phyloP scores from a whole-genome alignment of 2,888 invertebrate species.

The Nymphalis polychloros region DNA sequence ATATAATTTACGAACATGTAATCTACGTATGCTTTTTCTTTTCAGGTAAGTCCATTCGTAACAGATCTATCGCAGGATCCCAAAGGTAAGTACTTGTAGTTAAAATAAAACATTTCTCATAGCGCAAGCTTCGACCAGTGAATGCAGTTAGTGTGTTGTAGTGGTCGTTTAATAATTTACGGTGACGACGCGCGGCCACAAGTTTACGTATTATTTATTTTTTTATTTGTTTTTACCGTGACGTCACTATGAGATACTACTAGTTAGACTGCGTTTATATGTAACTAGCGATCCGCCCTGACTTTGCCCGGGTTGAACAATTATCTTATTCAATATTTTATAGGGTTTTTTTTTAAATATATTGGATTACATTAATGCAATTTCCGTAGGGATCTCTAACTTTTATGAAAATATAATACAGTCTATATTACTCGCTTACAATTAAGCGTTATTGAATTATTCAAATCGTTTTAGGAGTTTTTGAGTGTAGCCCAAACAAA shows the following conservation, averaged over 20 bases:
- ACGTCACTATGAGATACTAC: not conserved
- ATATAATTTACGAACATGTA: too few species aligned
- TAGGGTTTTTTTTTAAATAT: too few species aligned
- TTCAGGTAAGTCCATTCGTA: constrained; percentile 29
- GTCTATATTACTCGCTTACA: too few species aligned
- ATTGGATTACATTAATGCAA: too few species aligned
- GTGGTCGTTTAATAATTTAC: constrained; percentile 4
- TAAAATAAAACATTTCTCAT: constrained; percentile 1
- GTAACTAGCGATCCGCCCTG: too few species aligned
- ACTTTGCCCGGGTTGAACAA: too few species aligned
- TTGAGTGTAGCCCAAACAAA: too few species aligned
- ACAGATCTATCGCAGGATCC: not conserved
- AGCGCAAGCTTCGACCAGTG: constrained; percentile 13
- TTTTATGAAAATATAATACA: too few species aligned
- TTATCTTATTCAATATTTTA: too few species aligned
- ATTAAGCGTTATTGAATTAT: too few species aligned
- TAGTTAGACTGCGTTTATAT: not conserved
- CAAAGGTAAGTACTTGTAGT: constrained; percentile 14
- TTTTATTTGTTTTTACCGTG: not conserved
- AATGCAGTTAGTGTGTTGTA: constrained; percentile 8
- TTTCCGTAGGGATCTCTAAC: too few species aligned
- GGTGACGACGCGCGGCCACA: not conserved
- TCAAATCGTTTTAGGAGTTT: too few species aligned
- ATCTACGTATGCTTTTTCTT: constrained; percentile 9
- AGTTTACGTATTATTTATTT: not conserved